These are phyloP conservation scores for Lordiphosa mommai DNA, from an alignment of 1,140 invertebrate genomes.

Conservation along the genomic window DNA sequence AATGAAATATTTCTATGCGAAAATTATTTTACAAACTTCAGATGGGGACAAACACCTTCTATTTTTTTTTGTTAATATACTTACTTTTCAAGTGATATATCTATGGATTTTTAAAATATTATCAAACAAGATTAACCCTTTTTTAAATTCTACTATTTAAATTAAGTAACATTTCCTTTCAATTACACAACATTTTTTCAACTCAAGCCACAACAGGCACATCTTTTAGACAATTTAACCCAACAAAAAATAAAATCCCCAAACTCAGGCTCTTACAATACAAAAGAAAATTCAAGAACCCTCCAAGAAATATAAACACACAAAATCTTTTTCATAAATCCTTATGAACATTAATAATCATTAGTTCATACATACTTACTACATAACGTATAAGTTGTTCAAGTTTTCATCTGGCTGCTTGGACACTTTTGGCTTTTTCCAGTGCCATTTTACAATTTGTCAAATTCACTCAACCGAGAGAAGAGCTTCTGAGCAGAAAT, in stretches of 20 bases:
- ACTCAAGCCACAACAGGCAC: conserved; percentile 24
- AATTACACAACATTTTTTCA: conserved; percentile 46
- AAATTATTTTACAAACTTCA: too few relatives aligned
- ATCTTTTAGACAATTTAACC: conserved; percentile 57
- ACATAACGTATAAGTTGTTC: conserved; percentile 24
- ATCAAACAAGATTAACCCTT: neutral
- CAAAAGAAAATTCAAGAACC: conserved; percentile 15
- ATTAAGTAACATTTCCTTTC: conserved; percentile 39
- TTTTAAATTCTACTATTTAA: neutral
- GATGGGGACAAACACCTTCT: too few relatives aligned
- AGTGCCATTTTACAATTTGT: conserved; percentile 64
- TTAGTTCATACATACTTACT: conserved; percentile 45
- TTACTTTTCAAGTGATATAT: too few relatives aligned
- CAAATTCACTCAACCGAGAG: conserved; percentile 69
- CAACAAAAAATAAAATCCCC: neutral
- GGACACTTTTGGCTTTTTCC: conserved; percentile 19
- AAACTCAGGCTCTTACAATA: neutral
- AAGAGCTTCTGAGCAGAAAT: conserved; percentile 25
- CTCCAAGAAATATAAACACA: conserved; percentile 15
- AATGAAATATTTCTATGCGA: too few relatives aligned
- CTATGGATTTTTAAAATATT: too few relatives aligned
- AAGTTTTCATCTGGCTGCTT: conserved; percentile 12
- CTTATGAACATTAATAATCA: conserved; percentile 71
- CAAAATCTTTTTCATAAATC: conserved; percentile 55
- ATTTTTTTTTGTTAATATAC: too few relatives aligned